phyloP scores from a whole-genome alignment of 2,888 invertebrate genomes.

The Drosophila diplacantha region DNA sequence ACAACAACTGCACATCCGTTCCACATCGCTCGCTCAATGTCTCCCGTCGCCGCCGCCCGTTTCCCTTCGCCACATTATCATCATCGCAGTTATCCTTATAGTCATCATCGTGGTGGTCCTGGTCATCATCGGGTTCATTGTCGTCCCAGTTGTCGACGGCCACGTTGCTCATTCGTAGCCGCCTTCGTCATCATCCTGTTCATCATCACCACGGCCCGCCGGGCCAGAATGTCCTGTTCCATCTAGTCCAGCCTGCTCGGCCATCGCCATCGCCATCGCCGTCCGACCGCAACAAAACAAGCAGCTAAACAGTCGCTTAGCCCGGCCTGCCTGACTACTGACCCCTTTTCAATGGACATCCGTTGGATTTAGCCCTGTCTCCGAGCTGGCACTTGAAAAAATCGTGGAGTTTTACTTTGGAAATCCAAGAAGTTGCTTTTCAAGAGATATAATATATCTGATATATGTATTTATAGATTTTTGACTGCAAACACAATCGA shows the following conservation, averaged over 20 bases:
- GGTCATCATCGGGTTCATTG: constrained; percentile 51
- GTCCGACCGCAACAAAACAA: constrained; percentile 68
- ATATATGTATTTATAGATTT: too few relatives aligned
- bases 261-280: constrained; percentile 26
- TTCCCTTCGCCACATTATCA: constrained; percentile 14
- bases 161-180: constrained; percentile 26
- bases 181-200: constrained; percentile 11
- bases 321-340: constrained; percentile 60
- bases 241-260: constrained; percentile 13
- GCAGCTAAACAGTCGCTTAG: constrained; percentile 72
- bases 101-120: constrained; percentile 36
- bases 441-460: too few relatives aligned
- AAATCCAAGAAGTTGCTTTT: not conserved
- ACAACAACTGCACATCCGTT: constrained; percentile 72
- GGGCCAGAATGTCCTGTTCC: constrained; percentile 33
- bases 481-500: too few relatives aligned
- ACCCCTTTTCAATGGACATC: constrained; percentile 73
- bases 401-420: not conserved
- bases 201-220: constrained; percentile 34
- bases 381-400: constrained; percentile 12
- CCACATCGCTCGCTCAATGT: constrained; percentile 72
- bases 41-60: constrained; percentile 17
- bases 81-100: constrained; percentile 12
- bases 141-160: constrained; percentile 58
- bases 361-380: constrained; percentile 52